Evolutionary conservation across 2,888 invertebrate genomes (phyloP).

Genomic region (Odontomyia ornata): DNA sequence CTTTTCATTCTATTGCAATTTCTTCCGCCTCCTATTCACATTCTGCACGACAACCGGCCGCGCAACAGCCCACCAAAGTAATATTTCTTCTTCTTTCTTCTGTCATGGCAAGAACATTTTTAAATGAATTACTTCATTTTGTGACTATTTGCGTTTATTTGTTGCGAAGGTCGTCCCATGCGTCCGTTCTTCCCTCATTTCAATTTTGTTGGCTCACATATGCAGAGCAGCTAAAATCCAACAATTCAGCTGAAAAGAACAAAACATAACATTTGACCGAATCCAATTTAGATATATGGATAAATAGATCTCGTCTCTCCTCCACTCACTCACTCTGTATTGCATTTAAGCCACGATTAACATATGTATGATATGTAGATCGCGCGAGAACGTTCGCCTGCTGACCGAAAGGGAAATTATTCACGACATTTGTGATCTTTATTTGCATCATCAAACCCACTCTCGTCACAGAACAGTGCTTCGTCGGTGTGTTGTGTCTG

Average conservation of each 20-base stretch:
- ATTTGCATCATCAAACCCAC: conserved; percentile 1
- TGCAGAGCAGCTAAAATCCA: background rate
- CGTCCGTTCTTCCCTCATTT: background rate
- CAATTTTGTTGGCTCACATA: background rate
- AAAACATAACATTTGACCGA: background rate
- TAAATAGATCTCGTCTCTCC: too few relatives aligned
- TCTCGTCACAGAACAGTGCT: background rate
- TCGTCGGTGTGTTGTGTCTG: background rate
- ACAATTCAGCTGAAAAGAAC: background rate
- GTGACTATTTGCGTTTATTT: background rate
- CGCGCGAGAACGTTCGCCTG: background rate
- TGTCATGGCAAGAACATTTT: conserved; percentile 6
- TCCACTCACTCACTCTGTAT: too few relatives aligned
- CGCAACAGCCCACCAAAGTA: background rate
- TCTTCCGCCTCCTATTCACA: background rate
- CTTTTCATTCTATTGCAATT: background rate
- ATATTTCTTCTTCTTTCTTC: background rate
- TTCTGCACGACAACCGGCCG: background rate
- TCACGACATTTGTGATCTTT: background rate
- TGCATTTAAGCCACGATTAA: background rate
- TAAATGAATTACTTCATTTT: conserved; percentile 26
- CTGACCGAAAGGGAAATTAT: conserved; percentile 14
- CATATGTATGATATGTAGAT: background rate
- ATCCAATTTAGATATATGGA: conserved; percentile 11
- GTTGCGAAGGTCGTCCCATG: background rate